These are phyloP conservation scores for Graptemys geographica DNA, from an alignment of 2,797 vertebrate species.

Conservation along the genomic window DNA sequence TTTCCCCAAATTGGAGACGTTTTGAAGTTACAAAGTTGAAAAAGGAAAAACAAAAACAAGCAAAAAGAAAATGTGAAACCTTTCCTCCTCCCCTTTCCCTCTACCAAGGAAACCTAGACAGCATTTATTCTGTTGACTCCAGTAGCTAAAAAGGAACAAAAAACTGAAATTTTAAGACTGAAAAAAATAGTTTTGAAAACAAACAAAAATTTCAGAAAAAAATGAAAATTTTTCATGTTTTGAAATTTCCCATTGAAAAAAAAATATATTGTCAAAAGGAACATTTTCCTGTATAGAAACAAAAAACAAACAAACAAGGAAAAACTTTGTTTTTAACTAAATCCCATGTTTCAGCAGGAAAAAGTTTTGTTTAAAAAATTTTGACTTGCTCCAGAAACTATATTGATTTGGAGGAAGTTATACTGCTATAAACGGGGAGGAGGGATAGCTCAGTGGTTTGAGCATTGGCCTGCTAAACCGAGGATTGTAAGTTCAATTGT, in stretches of 20 bases:
- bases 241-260: not conserved
- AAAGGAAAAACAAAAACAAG: not conserved
- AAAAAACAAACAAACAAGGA: not conserved
- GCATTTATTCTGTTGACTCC: not conserved
- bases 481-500: rapidly evolving
- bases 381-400: not conserved
- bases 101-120: not conserved
- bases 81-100: not conserved
- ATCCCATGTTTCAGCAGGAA: not conserved
- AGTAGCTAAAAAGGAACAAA: not conserved
- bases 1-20: not conserved
- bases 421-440: not conserved
- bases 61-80: not conserved
- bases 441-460: too few species aligned
- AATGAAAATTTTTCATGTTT: not conserved
- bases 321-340: not conserved
- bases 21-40: not conserved
- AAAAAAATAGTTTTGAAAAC: not conserved
- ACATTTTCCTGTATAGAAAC: not conserved
- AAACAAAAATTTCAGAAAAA: not conserved
- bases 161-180: not conserved
- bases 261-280: not conserved
- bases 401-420: not conserved
- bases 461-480: too few species aligned
- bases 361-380: not conserved